Base-by-base conservation (phyloP, 2,113 vertebrate genomes). In the Hipposideros armiger region DNA sequence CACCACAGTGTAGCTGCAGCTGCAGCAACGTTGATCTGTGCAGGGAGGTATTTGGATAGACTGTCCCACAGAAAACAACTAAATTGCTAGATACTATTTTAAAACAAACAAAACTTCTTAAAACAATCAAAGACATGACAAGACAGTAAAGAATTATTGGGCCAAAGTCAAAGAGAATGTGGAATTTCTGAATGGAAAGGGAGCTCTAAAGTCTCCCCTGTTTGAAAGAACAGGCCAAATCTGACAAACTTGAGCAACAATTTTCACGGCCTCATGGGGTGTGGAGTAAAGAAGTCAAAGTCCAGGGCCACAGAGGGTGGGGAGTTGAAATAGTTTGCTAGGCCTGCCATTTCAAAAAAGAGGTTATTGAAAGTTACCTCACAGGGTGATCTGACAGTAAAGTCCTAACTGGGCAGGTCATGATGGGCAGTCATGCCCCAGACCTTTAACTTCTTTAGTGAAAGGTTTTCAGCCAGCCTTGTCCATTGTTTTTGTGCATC, bases 51-150 rank as follows among this genome's bases (percentile, higher is more conserved):
- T 86, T 80, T 78, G 42, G 50, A 52, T 56, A 92, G 58, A 47
- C 40, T 47, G 17, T 69, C 30, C 54, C 24, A 86, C 26, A 66
- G n/a, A 92, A 86, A 86, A 36, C 45, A 69, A 45, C 60, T 76
- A 67, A 81, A 67, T 26, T 93, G 14, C 66, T 74, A 52, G 56
- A 81, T 87, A 45, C 16, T 56, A 62, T 56, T 69, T 45, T 67
- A 90, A 95, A 84, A 76, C 20, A 52, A 52, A 70, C 40, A n/a
- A 42, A 83, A 81, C 26, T 77, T 89, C 45, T 50, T 74, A 84
- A 92, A 84, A 82, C 40, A 28, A 74, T 32, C 8, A 11, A 64
- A 87, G 58, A 87, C 16, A 56, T 83, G 58, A 73, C 67, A 52
- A 42, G 40, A 52, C 22, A 40, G n/a, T 88, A 76, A 28, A 5